Evolutionary conservation across 53 echinoderm and acorn worm genomes (phyloP), one percentile per base, ranked within the genome.

Genomic region (Hippasteria phrygiana): DNA sequence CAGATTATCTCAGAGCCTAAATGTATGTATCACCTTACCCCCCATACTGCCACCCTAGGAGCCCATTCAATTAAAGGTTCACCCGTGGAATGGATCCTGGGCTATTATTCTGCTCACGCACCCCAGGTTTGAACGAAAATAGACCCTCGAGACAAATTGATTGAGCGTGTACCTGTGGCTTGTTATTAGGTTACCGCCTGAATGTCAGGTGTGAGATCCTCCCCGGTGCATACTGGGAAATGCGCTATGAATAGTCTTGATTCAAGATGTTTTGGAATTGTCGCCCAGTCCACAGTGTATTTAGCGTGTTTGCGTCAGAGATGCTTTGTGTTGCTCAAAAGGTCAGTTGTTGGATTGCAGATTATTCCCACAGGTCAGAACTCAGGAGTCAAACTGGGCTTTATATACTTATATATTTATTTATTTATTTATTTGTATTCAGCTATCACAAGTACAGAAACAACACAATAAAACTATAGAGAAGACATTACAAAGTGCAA

Each of bases 161-260:
- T 81, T 55, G 64, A 75, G 48, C 48, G 75, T 48, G 29, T 28
- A 47, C 29, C n/a, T 22, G 75, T 22, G 33, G 75, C 75, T 50
- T 11, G 20, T 81, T 64, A 65, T 81, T 27, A 63, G 81, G 81
- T 81, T 81, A 81, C 81, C 63, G 22, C 24, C 27, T 43, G 26
- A 81, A 81, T 81, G 65, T 81, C 65, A 80, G 36, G 41, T 40
- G 64, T 50, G 51, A 42, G 5, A 37, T 20, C 55, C 55, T n/a
- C 37, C 77, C 38, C 38, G 20, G 11, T 10, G 53, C 31, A 54
- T n/a, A 20, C 51, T 55, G 77, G 38, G 54, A 55, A 2, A 55
- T 31, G n/a, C 4, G 26, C 32, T 51, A 47, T 27, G 24, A 43
- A 14, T 75, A 75, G 51, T 75, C 51, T 75, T 4, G 13, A 50